phyloP scores from a whole-genome alignment of 92 coral and sea anemone species.

The Heteractis magnifica region DNA sequence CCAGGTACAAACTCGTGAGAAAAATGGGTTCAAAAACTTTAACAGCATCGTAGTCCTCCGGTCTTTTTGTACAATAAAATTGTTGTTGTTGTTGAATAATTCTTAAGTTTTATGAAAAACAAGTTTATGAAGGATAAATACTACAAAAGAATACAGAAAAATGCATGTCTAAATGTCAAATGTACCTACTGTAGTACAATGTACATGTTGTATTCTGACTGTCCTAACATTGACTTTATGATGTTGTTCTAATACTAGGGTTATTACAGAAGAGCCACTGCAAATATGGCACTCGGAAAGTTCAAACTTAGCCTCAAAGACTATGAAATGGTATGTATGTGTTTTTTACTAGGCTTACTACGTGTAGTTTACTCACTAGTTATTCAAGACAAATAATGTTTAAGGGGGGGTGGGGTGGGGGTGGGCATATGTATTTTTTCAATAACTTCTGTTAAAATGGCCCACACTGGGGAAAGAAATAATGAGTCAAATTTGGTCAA shows the following conservation, averaged over 20 bases:
- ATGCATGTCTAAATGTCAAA: no score
- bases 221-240: not conserved
- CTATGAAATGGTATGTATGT: conserved; percentile 85
- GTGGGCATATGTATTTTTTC: no score
- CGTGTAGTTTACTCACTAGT: not conserved
- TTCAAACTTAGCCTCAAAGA: conserved; percentile 90
- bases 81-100: not conserved
- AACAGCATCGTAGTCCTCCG: not conserved
- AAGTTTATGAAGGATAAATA: no score
- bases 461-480: no score
- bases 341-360: no score
- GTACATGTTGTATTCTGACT: not conserved
- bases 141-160: no score
- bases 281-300: conserved; percentile 96
- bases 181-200: no score
- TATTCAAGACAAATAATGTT: not conserved
- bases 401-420: no score
- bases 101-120: no score
- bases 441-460: no score
- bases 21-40: not conserved
- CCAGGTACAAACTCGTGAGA: not conserved
- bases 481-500: no score
- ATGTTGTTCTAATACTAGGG: conserved; percentile 47
- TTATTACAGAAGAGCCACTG: conserved; percentile 94
- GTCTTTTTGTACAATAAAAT: no score